phyloP scores from a whole-genome alignment of 2,888 invertebrate genomes.

The Zeuzera pyrina region DNA sequence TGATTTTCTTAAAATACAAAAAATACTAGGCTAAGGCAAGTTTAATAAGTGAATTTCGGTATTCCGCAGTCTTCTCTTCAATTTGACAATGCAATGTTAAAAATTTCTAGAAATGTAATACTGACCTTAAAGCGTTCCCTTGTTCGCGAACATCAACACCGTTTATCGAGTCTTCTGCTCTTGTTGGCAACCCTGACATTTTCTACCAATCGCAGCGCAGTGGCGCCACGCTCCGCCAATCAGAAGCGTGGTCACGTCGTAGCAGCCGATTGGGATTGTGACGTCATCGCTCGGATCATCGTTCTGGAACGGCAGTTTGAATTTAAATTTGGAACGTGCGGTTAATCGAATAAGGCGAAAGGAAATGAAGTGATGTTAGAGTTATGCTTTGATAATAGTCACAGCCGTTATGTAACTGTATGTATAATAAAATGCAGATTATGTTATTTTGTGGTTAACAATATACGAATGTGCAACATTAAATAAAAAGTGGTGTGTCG shows the following conservation, averaged over 20 bases:
- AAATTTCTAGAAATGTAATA: conserved; percentile 14
- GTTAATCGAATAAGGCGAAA: conserved; percentile 3
- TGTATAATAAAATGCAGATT: too few relatives aligned
- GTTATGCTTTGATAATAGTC: neutral
- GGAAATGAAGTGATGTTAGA: neutral
- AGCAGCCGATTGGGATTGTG: conserved; percentile 19
- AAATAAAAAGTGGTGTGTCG: too few relatives aligned
- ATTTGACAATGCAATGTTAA: too few relatives aligned
- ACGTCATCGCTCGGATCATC: conserved; percentile 12
- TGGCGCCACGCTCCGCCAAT: conserved; percentile 37
- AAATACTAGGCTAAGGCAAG: too few relatives aligned
- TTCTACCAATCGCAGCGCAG: conserved; percentile 37
- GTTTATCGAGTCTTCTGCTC: conserved; percentile 55
- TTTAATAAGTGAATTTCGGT: too few relatives aligned
- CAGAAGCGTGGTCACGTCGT: conserved; percentile 32
- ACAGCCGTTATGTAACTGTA: conserved; percentile 3
- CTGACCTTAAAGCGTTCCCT: conserved; percentile 62
- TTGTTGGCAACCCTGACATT: conserved; percentile 64
- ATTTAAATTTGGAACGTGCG: conserved; percentile 3
- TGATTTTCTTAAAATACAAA: too few relatives aligned
- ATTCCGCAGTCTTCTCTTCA: too few relatives aligned
- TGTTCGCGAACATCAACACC: conserved; percentile 65
- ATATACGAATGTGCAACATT: too few relatives aligned
- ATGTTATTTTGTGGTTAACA: too few relatives aligned
- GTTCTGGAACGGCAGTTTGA: conserved; percentile 8